Evolutionary conservation across 2,888 invertebrate genomes (phyloP), one percentile per base, ranked within the genome.

Genomic region (Poecilus cupreus): DNA sequence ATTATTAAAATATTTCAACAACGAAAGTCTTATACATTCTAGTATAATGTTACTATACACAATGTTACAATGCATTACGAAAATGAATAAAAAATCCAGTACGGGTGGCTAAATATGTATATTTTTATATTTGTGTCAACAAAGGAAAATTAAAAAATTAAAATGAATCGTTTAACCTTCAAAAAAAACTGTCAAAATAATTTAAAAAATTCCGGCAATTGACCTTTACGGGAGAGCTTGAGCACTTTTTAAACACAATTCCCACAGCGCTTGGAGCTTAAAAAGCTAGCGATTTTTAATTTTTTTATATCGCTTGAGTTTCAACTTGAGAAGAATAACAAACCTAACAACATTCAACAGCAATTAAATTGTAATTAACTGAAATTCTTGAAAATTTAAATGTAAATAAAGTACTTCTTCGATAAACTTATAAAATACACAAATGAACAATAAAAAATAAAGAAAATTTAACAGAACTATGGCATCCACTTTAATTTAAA

Each of bases 171-270:
- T n/a, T 26, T 26, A 32, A 32, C 20, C 20, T 16, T 26, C n/a
- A 18, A 51, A 6, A n/a, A 26, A 22, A 32, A 26, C 75, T 75
- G 75, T 75, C 75, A 75, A 54, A 75, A 54, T 51, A 75, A 75
- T 75, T 64, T 64, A 77, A 72, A 32, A 77, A 64, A 77, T 39
- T 64, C n/a, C 13, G 22, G 26, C 77, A 77, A 77, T 64, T 77
- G 64, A 64, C 64, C 60, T 77, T 64, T 64, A 60, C 60, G 64
- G 64, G 6, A 60, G 64, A 77, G 60, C 57, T 32, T 18, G 32
- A 22, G 60, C 77, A 64, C 77, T 64, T 86, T 86, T 87, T 87
- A 87, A 87, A 86, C 85, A 84, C 84, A 86, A 86, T 84, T 87
- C 87, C 87, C 87, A 83, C 83, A 84, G 77, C 43, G 43, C 60